phyloP scores from a whole-genome alignment of 2,888 invertebrate species.

The Andricus quercusramuli region DNA sequence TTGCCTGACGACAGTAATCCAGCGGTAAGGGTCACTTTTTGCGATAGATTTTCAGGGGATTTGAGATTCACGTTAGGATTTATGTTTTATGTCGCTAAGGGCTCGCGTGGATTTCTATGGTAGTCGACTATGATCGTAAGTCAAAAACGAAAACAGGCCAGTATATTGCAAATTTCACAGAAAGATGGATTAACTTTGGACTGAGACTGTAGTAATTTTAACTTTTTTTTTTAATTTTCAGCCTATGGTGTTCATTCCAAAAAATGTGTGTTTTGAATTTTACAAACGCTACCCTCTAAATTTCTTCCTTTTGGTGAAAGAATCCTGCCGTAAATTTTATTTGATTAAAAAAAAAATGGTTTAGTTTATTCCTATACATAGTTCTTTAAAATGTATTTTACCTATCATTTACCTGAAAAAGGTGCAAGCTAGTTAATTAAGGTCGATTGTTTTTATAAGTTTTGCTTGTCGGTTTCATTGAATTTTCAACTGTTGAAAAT shows the following conservation, averaged over 20 bases:
- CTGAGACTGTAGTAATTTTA: neutral
- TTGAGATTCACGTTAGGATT: constrained; percentile 55
- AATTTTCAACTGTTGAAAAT: too few relatives aligned
- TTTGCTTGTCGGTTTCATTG: too few relatives aligned
- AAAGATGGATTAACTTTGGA: neutral
- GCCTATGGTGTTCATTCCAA: neutral
- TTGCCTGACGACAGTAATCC: constrained; percentile 97
- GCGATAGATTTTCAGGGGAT: neutral
- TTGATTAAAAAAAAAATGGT: too few relatives aligned
- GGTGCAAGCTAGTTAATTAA: too few relatives aligned
- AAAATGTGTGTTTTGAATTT: too few relatives aligned
- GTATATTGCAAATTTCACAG: constrained; percentile 58
- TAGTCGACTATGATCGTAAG: constrained; percentile 66
- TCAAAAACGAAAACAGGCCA: constrained; percentile 65
- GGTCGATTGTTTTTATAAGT: too few relatives aligned
- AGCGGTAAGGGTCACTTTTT: constrained; percentile 82
- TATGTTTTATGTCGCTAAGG: constrained; percentile 73
- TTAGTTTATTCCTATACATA: too few relatives aligned
- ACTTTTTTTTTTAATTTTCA: neutral
- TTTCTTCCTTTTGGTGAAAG: too few relatives aligned
- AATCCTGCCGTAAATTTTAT: too few relatives aligned
- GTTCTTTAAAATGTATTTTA: too few relatives aligned
- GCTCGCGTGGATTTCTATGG: constrained; percentile 72
- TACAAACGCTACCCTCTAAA: too few relatives aligned
- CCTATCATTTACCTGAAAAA: too few relatives aligned